Evolutionary conservation across 1,140 invertebrate species (phyloP).

Genomic region (Ips typographus): DNA sequence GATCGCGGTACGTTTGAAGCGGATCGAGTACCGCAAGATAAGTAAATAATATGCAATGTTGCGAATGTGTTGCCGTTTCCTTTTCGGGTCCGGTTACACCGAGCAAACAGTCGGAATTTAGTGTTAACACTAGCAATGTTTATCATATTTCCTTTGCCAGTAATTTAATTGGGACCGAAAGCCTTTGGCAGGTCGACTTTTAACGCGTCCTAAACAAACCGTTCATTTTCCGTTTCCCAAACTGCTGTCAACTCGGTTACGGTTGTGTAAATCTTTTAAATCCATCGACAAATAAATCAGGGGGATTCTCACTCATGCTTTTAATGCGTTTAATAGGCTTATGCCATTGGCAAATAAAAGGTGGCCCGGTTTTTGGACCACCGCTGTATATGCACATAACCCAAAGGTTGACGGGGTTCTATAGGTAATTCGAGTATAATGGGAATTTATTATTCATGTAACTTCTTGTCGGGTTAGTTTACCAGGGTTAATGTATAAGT

Average conservation of each 20-base stretch:
- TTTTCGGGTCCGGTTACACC: constrained; percentile 15
- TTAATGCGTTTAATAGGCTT: constrained; percentile 28
- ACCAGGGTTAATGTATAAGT: too few relatives aligned
- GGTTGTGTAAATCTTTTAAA: constrained; percentile 27
- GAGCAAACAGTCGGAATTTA: constrained; percentile 5
- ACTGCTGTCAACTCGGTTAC: constrained; percentile 20
- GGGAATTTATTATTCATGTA: constrained; percentile 1
- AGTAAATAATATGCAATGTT: constrained; percentile 20
- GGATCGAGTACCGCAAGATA: constrained; percentile 15
- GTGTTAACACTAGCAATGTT: constrained; percentile 5
- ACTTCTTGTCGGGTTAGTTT: too few relatives aligned
- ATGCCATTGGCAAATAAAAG: constrained; percentile 41
- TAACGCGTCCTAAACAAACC: constrained; percentile 11
- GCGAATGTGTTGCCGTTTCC: constrained; percentile 18
- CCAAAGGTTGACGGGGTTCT: neutral
- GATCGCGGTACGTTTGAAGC: constrained; percentile 9
- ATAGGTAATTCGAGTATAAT: constrained; percentile 28
- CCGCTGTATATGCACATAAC: neutral
- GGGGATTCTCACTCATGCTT: constrained; percentile 15
- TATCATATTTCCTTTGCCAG: neutral
- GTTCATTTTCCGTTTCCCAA: constrained; percentile 2
- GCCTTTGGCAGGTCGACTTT: neutral
- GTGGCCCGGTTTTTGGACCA: neutral
- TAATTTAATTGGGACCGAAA: neutral
- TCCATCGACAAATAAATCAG: constrained; percentile 23